These are phyloP conservation scores for Willisornis vidua DNA, from an alignment of 2,113 vertebrate species.

Conservation along the genomic window DNA sequence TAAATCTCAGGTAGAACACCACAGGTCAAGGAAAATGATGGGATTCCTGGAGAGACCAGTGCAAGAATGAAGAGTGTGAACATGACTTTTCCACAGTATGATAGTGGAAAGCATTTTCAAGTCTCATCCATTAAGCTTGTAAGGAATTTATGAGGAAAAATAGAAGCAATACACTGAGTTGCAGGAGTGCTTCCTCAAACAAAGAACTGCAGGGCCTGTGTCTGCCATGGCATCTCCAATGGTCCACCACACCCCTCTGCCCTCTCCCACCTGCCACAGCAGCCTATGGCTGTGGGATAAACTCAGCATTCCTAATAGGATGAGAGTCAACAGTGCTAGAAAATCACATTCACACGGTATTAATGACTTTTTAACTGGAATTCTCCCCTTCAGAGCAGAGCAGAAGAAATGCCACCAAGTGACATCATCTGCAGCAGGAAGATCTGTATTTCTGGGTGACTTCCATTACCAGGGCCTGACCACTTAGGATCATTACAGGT, in stretches of 20 bases:
- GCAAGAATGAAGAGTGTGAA: background rate
- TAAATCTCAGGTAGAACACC: background rate
- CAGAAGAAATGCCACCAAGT: background rate
- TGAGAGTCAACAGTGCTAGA: background rate
- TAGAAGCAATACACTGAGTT: background rate
- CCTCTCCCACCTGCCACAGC: background rate
- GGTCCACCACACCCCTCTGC: accelerated
- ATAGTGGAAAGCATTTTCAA: background rate
- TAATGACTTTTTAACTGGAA: background rate
- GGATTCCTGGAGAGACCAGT: background rate
- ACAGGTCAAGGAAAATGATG: background rate
- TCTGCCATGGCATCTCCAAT: accelerated
- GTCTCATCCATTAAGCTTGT: background rate
- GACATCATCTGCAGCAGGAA: background rate
- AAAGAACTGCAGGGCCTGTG: background rate
- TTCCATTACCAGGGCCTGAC: background rate
- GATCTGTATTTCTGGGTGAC: background rate
- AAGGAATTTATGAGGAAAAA: background rate
- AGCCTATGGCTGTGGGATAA: background rate
- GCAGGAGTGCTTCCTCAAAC: accelerated
- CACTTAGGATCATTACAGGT: conserved; percentile 7
- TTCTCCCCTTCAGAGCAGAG: background rate
- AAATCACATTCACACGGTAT: background rate
- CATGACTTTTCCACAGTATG: background rate
- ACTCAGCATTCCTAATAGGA: background rate